Evolutionary conservation across 2,797 vertebrate genomes (phyloP).

Genomic region (Dromococcyx pavoninus): DNA sequence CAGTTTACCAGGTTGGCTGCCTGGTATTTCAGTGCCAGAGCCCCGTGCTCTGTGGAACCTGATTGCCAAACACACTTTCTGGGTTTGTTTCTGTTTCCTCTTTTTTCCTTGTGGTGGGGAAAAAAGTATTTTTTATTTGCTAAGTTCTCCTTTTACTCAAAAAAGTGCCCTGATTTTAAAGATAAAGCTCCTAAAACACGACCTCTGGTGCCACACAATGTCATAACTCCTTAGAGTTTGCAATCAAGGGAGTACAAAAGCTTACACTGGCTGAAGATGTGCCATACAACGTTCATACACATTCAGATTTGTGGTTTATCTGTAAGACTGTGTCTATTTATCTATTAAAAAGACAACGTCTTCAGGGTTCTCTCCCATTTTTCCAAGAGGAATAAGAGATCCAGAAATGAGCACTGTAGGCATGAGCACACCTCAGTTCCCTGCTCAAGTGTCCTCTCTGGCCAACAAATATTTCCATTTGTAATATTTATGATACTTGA

Average conservation of each 20-base stretch:
- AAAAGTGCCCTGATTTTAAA: neutral
- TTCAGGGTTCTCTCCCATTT: neutral
- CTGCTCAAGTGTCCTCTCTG: neutral
- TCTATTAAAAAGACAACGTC: neutral
- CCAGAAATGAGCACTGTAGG: neutral
- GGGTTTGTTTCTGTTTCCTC: fast-evolving
- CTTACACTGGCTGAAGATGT: neutral
- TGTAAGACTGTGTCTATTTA: neutral
- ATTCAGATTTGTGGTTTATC: neutral
- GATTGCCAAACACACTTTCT: neutral
- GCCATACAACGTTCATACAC: fast-evolving
- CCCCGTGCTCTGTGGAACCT: neutral
- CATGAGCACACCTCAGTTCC: neutral
- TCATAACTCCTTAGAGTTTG: neutral
- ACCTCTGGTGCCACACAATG: neutral
- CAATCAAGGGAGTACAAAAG: neutral
- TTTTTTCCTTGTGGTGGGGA: neutral
- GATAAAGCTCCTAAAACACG: neutral
- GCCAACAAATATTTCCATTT: neutral
- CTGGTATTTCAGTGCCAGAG: neutral
- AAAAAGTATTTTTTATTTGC: neutral
- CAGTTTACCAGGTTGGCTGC: neutral
- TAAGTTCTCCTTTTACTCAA: neutral
- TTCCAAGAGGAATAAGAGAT: neutral
- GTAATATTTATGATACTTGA: neutral